Evolutionary conservation across 2,888 invertebrate species (phyloP).

Genomic region (Eupithecia exiguata): DNA sequence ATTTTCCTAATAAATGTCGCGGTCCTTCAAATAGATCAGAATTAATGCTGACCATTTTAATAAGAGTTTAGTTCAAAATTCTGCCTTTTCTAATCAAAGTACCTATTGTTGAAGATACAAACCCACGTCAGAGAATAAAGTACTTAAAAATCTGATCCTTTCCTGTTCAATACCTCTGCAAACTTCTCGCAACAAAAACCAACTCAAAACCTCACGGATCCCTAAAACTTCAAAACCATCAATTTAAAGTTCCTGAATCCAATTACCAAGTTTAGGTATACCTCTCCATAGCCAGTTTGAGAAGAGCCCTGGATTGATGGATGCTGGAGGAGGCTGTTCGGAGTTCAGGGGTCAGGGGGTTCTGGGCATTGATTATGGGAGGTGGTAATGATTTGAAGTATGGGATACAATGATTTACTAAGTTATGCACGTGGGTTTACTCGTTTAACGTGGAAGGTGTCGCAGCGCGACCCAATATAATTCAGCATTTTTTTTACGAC

Average conservation of each 20-base stretch:
- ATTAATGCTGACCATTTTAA: not conserved
- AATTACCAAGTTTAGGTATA: conserved; percentile 29
- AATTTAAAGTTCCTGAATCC: conserved; percentile 36
- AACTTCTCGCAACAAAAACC: conserved; percentile 26
- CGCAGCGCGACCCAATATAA: no score
- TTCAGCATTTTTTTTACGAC: no score
- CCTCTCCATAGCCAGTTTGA: conserved; percentile 24
- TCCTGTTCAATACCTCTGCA: not conserved
- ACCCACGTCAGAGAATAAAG: not conserved
- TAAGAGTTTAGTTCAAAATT: not conserved
- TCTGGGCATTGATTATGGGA: not conserved
- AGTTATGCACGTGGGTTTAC: not conserved
- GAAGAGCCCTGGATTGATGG: conserved; percentile 23
- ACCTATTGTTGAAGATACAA: not conserved
- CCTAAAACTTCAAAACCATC: conserved; percentile 31
- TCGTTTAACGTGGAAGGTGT: not conserved
- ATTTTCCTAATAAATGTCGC: no score
- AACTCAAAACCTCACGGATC: conserved; percentile 8
- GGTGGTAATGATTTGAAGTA: conserved; percentile 1
- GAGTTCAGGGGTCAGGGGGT: conserved; percentile 6
- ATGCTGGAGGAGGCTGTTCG: not conserved
- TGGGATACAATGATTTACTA: not conserved
- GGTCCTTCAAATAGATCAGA: no score
- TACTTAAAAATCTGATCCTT: not conserved
- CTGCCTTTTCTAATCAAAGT: not conserved